Percentiles rank a stretch among this genome's conserved stretches.
phyloP scores from a whole-genome alignment of 2,797 vertebrate species.

The Characodon lateralis region DNA sequence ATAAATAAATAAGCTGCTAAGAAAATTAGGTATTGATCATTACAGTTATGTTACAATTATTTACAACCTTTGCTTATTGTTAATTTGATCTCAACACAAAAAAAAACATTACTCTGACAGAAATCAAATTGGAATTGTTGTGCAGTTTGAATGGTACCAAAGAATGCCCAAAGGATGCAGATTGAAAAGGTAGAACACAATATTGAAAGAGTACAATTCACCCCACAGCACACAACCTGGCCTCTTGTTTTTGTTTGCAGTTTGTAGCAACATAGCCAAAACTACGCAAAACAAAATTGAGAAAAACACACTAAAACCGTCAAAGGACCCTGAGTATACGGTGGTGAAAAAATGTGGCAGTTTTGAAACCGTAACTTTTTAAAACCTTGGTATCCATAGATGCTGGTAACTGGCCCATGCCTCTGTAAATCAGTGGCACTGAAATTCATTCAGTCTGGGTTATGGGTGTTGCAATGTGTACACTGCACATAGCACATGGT shows the following conservation, averaged over 20 bases:
- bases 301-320: background rate
- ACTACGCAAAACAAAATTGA: background rate
- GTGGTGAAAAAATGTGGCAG: background rate
- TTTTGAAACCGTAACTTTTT: background rate
- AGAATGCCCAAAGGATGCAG: background rate
- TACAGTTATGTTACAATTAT: background rate
- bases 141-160: background rate
- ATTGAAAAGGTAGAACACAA: slow-evolving; percentile 5
- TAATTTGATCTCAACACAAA: background rate
- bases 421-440: background rate
- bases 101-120: background rate
- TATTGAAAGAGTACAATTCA: background rate
- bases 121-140: background rate
- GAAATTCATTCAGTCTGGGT: background rate
- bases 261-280: too few species aligned
- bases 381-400: background rate
- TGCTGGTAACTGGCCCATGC: background rate
- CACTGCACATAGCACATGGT: background rate
- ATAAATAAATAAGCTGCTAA: background rate
- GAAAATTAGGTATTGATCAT: background rate
- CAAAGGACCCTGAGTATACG: background rate
- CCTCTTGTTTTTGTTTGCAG: background rate
- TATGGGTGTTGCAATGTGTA: background rate
- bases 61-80: background rate
- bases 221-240: too few species aligned